Evolutionary conservation across 2,797 vertebrate species (phyloP).

Genomic region (Coendou prehensilis): DNA sequence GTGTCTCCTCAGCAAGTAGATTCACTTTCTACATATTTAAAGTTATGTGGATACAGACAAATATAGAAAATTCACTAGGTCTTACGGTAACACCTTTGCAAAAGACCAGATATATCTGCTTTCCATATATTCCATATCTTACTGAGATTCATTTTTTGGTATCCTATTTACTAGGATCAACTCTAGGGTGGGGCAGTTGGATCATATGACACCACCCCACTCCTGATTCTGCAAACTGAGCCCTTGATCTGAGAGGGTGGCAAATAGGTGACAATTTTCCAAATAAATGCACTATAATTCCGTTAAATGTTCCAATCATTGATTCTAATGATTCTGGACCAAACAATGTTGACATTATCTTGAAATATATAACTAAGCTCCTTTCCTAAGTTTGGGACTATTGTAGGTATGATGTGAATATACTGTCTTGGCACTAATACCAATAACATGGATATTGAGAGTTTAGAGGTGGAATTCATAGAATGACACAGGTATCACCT

Average conservation of each 20-base stretch:
- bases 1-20: neutral
- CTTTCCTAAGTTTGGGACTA: neutral
- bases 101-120: slow-evolving; percentile 5
- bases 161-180: neutral
- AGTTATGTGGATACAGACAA: neutral
- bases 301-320: neutral
- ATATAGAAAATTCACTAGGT: neutral
- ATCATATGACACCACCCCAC: neutral
- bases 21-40: neutral
- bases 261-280: neutral
- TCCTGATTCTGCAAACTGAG: neutral
- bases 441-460: neutral
- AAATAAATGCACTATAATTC: neutral
- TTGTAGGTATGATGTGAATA: slow-evolving; percentile 6
- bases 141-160: neutral
- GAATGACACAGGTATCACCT: neutral
- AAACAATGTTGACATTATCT: neutral
- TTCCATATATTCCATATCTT: neutral
- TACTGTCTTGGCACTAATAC: neutral
- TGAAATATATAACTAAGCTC: neutral
- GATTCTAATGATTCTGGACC: neutral
- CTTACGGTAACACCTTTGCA: neutral
- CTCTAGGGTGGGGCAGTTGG: neutral
- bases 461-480: neutral
- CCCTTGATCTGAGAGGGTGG: neutral